Evolutionary conservation across 2,797 vertebrate species (phyloP), one percentile per base, ranked within the genome.

Genomic region (Salmo trutta): DNA sequence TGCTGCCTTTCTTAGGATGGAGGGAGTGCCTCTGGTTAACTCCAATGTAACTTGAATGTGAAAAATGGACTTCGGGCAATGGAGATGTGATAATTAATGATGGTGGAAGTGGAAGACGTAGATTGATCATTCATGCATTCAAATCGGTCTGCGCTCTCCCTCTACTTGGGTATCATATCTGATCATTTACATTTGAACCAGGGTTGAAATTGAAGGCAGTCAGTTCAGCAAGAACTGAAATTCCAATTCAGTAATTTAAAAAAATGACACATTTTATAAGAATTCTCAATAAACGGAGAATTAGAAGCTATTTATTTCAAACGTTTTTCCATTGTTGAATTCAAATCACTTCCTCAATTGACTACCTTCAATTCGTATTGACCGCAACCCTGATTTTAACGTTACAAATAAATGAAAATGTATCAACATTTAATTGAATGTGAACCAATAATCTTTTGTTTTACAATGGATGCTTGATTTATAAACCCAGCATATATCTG

Each of bases 41-140:
- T 75, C 87, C 87, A 86, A 81, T 85, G 86, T 88, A 86, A 84
- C 85, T 91, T 91, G 84, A 85, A 87, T 12, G 10, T 82, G 88
- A 77, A 91, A 92, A 91, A 91, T 89, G 86, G 83, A 87, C 82
- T 85, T 83, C 88, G 41, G 87, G 84, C 86, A 79, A 56, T 88
- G 87, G 85, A 81, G 83, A 78, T 75, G 77, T 87, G 78, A 80
- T 84, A 65, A 87, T 85, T 90, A 90, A 88, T 87, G 83, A 91
- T 86, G 80, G 64, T 82, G 62, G 83, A 81, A 85, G 81, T 59
- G 85, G 76, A 68, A 77, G 77, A 56, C 77, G 77, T 54, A 75
- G 71, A 90, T 91, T 90, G 82, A 89, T 91, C 90, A 91, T 86
- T 80, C 86, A 76, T 87, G 84, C 85, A 87, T 86, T 56, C 83